A percentile compares a stretch with the other conserved stretches of the same genome.
phyloP scores from a whole-genome alignment of 2,888 invertebrate species.

The Brenthis ino region DNA sequence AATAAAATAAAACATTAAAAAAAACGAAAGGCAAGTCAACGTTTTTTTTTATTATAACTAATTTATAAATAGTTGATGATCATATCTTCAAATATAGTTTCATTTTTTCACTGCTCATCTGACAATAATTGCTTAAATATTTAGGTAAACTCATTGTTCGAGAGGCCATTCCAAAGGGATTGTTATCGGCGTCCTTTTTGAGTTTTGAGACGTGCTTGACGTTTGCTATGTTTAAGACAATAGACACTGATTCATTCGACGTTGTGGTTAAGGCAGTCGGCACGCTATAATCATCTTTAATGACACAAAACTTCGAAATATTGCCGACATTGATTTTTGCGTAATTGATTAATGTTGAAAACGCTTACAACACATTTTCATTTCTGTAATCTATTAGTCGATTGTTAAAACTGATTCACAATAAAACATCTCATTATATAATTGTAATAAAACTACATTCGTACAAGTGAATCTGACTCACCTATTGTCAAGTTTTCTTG shows the following conservation, averaged over 20 bases:
- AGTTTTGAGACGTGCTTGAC: conserved; percentile 40
- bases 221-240: conserved; percentile 55
- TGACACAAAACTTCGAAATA: conserved; percentile 27
- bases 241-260: conserved; percentile 62
- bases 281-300: conserved; percentile 34
- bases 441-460: conserved; percentile 62
- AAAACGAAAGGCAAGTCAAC: too few relatives aligned
- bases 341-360: conserved; percentile 35
- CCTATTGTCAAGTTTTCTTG: conserved; percentile 78
- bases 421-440: conserved; percentile 66
- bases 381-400: conserved; percentile 64
- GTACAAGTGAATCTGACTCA: conserved; percentile 74
- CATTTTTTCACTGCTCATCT: neutral
- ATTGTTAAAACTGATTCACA: conserved; percentile 57
- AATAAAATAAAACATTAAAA: too few relatives aligned
- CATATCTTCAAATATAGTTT: too few relatives aligned
- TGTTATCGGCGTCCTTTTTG: conserved; percentile 35
- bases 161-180: conserved; percentile 32
- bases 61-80: too few relatives aligned
- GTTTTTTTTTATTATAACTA: too few relatives aligned
- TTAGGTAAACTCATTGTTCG: conserved; percentile 28
- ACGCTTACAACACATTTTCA: conserved; percentile 43
- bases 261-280: conserved; percentile 40
- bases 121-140: conserved; percentile 7
- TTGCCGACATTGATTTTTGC: conserved; percentile 30